Conservation (phyloP, 2,113 vertebrate species). For the Falcunculus frontatus region DNA sequence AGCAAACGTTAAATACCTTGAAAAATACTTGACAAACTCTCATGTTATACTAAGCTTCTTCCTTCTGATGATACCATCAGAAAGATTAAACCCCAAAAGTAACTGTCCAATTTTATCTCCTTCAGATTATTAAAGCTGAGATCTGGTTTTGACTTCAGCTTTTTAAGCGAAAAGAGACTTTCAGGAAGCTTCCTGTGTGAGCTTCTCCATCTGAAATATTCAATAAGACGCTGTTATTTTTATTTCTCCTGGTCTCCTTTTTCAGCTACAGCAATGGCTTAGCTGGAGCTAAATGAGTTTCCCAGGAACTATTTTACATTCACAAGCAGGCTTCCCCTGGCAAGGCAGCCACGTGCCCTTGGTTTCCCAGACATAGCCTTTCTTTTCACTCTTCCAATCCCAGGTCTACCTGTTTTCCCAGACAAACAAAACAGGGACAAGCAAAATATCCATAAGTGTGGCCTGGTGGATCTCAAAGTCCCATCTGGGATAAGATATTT, state of each 20-base stretch:
- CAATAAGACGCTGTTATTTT: conserved; percentile 32
- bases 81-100: conserved; percentile 23
- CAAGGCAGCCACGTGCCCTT: accelerated
- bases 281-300: neutral
- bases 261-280: neutral
- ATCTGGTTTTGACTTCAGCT: neutral
- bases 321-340: neutral
- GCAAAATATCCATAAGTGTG: neutral
- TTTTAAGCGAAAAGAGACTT: neutral
- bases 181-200: neutral
- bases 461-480: neutral
- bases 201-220: neutral
- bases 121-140: neutral
- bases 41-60: neutral
- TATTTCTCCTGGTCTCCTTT: neutral
- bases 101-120: neutral
- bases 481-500: neutral
- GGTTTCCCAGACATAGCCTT: neutral
- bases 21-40: conserved; percentile 15
- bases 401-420: neutral
- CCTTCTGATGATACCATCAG: neutral
- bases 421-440: neutral
- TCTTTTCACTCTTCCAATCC: neutral
- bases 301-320: neutral
- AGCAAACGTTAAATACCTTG: neutral